Evolutionary conservation across 2,888 invertebrate species (phyloP), one percentile per base, ranked within the genome.

Genomic region (Diaphora mendica): DNA sequence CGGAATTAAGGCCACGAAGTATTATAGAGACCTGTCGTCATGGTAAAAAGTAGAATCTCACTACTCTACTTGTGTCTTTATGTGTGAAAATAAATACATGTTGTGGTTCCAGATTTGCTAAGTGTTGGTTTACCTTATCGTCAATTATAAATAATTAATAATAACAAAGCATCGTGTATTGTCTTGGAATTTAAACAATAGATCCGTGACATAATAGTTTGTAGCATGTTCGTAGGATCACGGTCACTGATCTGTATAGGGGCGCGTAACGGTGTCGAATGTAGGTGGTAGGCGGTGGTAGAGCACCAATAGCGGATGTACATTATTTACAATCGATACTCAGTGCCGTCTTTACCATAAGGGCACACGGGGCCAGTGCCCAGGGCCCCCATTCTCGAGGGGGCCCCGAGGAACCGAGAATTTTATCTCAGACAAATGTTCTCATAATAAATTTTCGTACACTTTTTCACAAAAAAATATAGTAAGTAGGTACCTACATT

Each of bases 181-280:
- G 62, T 15, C 30, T 62, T 62, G 7, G 8, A 62, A 30, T 62
- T 62, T 62, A 30, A 62, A 62, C 30, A 62, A 62, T 62, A 30
- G 30, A 30, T 30, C 2, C 17, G 17, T 64, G 15, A 64, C 35
- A 35, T 70, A 44, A 44, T 23, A 48, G 64, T 44, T 30, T 13
- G 64, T 70, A 26, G 30, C 15, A 20, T 62, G 64, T 64, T 23
- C 15, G 64, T 70, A 30, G 30, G 33, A 30, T 62, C 44, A 70
- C 23, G 42, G 62, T 44, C 44, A 64, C 23, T 2, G 42, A 70
- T 30, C 42, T 68, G 51, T 55, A 39, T 59, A 62, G 59, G 59
- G 59, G 59, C 59, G 30, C 59, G 30, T 62, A 62, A 62, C 59
- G 59, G 59, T 30, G 59, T 15, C 13, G 15, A 23, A 51, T 23